These are phyloP conservation scores for Oreochromis tanganicae DNA, from an alignment of 2,113 vertebrate genomes.

Conservation along the genomic window DNA sequence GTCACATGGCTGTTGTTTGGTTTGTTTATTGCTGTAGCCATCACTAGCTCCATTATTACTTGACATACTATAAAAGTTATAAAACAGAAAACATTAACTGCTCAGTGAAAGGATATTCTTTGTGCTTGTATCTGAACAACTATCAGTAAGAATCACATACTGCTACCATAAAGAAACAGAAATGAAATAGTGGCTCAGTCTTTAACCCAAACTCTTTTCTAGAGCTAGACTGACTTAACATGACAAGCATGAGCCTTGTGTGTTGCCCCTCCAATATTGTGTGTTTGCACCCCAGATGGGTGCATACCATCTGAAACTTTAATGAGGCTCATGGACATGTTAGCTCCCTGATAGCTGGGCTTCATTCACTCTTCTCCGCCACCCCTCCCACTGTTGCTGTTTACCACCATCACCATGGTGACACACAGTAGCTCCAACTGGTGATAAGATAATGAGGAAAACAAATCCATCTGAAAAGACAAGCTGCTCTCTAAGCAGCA, in stretches of 20 bases:
- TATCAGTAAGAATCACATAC: background rate
- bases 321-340: slow-evolving; percentile 68
- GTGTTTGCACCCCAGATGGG: slow-evolving; percentile 41
- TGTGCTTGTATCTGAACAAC: background rate
- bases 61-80: background rate
- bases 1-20: background rate
- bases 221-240: background rate
- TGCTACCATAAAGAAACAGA: background rate
- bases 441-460: slow-evolving; percentile 75
- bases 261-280: slow-evolving; percentile 27
- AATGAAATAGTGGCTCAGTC: background rate
- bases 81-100: background rate
- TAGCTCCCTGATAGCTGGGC: slow-evolving; percentile 62
- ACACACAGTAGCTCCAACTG: slow-evolving; percentile 51
- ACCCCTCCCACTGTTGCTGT: slow-evolving; percentile 52
- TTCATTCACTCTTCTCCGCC: slow-evolving; percentile 57
- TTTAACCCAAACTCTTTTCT: background rate
- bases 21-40: background rate
- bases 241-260: background rate
- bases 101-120: background rate
- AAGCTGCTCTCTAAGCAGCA: slow-evolving; percentile 31
- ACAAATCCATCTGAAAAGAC: slow-evolving; percentile 69
- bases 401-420: slow-evolving; percentile 64
- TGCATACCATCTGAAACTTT: slow-evolving; percentile 72
- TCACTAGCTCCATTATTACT: background rate